Evolutionary conservation across 1,140 invertebrate species (phyloP).

Genomic region (Drosophila mojavensis): DNA sequence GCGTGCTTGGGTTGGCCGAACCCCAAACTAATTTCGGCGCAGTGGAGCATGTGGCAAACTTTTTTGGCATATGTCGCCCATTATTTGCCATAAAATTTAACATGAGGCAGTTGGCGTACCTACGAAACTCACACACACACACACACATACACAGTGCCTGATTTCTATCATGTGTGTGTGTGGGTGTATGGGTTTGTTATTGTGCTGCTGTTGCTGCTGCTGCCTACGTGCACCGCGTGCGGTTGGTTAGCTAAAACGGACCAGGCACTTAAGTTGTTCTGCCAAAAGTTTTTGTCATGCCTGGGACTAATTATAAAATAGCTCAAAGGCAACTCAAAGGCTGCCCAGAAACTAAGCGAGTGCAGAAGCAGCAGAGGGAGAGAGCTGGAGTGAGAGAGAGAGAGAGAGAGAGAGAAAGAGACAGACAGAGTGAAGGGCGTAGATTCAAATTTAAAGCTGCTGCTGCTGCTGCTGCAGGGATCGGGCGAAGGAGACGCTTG

Average conservation of each 20-base stretch:
- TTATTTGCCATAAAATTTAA: conserved; percentile 76
- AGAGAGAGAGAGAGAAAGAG: background rate
- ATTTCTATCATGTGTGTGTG: conserved; percentile 19
- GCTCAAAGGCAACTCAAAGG: conserved; percentile 76
- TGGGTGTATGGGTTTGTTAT: conserved; percentile 11
- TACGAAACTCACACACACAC: conserved; percentile 28
- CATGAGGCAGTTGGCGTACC: conserved; percentile 42
- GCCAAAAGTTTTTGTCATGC: conserved; percentile 80
- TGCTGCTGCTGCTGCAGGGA: conserved; percentile 31
- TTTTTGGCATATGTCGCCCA: conserved; percentile 73
- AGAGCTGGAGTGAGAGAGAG: no score
- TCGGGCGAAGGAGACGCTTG: conserved; percentile 38
- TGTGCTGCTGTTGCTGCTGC: conserved; percentile 24
- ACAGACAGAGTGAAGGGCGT: conserved; percentile 16
- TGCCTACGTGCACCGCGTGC: conserved; percentile 62
- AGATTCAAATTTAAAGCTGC: conserved; percentile 63
- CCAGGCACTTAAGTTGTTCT: conserved; percentile 76
- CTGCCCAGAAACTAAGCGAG: conserved; percentile 24
- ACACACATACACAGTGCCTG: background rate
- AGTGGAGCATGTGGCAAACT: conserved; percentile 71
- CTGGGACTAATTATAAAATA: conserved; percentile 83
- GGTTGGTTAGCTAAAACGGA: conserved; percentile 66
- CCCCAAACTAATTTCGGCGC: conserved; percentile 72
- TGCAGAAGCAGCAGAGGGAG: background rate
- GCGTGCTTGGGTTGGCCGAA: conserved; percentile 47